Evolutionary conservation across 2,113 vertebrate species (phyloP).

Genomic region (Cathartes aura): DNA sequence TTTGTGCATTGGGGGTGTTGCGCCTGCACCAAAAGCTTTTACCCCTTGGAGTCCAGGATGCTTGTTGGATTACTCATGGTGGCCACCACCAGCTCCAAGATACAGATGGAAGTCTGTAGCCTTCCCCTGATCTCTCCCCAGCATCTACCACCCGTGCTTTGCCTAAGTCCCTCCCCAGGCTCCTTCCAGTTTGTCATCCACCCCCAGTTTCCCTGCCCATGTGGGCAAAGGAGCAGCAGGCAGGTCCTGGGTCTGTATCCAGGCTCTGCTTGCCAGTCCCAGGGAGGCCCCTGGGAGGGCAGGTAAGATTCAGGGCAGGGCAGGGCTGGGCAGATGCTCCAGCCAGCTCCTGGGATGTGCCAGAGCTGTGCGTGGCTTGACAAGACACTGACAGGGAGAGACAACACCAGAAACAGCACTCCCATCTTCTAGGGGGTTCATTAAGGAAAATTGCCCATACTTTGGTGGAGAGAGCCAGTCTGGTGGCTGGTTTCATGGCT

Average conservation of each 20-base stretch:
- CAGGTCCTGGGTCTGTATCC: background rate
- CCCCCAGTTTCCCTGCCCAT: background rate
- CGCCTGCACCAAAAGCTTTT: background rate
- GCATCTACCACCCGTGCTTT: accelerated
- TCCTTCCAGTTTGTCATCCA: background rate
- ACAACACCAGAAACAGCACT: background rate
- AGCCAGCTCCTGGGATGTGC: background rate
- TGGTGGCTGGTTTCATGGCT: background rate
- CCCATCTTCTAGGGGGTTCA: background rate
- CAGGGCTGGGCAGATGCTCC: background rate
- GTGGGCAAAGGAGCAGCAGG: background rate
- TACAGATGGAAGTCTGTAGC: background rate
- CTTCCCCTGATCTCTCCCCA: background rate
- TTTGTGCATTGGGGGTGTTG: background rate
- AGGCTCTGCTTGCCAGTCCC: background rate
- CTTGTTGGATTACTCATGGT: background rate
- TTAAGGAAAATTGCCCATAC: background rate
- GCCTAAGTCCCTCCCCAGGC: background rate
- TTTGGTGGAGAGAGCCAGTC: background rate
- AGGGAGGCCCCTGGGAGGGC: background rate
- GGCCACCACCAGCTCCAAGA: background rate
- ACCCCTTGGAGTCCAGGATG: background rate
- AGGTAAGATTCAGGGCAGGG: background rate
- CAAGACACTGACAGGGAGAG: background rate
- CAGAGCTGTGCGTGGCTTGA: background rate